Conservation (phyloP, 2,888 invertebrate genomes). For the Chloroclysta siterata region DNA sequence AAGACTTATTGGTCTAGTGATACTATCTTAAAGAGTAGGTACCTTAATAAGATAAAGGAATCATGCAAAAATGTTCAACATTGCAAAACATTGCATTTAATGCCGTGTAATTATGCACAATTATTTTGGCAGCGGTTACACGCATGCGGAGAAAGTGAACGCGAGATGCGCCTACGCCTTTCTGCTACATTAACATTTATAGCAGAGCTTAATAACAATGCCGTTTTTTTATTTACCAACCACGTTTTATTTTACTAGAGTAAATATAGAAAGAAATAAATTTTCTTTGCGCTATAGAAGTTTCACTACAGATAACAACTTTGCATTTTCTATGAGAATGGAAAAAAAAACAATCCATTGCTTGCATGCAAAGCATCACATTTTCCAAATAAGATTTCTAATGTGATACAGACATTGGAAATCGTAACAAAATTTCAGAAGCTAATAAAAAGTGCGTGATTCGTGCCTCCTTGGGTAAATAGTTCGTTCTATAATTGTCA, state of each 20-base stretch:
- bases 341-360: slow-evolving; percentile 18
- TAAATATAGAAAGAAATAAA: too few relatives aligned
- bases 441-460: slow-evolving; percentile 34
- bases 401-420: too few relatives aligned
- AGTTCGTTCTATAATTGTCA: not conserved
- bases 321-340: slow-evolving; percentile 19
- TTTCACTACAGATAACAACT: slow-evolving; percentile 30
- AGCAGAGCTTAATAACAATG: slow-evolving; percentile 46
- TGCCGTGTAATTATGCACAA: slow-evolving; percentile 44
- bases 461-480: slow-evolving; percentile 23
- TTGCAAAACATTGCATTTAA: slow-evolving; percentile 31
- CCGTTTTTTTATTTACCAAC: slow-evolving; percentile 36
- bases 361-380: slow-evolving; percentile 27
- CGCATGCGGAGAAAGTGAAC: slow-evolving; percentile 61
- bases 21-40: not conserved
- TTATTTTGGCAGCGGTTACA: slow-evolving; percentile 56
- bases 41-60: slow-evolving; percentile 3
- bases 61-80: not conserved
- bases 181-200: slow-evolving; percentile 50
- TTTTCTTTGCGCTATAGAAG: slow-evolving; percentile 29
- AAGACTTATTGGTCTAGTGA: too few relatives aligned
- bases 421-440: slow-evolving; percentile 13
- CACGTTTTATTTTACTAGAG: too few relatives aligned
- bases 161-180: slow-evolving; percentile 48
- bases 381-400: too few relatives aligned